A percentile compares a stretch with the other conserved stretches of the same genome.
phyloP scores from a whole-genome alignment of 2,888 invertebrate genomes.

The Disparrhopalites patrizii region DNA sequence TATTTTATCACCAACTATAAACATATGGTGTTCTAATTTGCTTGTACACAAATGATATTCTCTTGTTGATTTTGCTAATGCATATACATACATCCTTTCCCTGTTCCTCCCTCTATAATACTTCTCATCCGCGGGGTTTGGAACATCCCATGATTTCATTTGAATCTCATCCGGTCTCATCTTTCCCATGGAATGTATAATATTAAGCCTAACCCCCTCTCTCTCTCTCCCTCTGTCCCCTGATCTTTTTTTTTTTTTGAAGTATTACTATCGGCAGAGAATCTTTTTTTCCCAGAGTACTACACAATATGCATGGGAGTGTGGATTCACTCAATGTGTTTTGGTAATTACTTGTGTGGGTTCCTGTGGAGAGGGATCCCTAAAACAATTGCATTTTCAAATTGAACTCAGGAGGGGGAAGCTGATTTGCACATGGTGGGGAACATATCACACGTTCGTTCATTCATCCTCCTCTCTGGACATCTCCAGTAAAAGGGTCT shows the following conservation, averaged over 20 bases:
- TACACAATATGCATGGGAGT: no score
- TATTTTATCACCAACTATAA: constrained; percentile 1
- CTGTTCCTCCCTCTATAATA: no score
- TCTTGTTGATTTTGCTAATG: no score
- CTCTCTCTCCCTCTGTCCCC: background rate
- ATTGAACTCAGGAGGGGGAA: constrained; percentile 1
- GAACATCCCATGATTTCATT: constrained; percentile 17
- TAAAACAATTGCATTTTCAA: constrained; percentile 8
- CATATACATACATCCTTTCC: background rate
- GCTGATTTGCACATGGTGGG: constrained; percentile 8
- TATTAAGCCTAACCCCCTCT: background rate
- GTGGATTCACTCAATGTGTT: no score
- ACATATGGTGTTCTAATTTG: constrained; percentile 5
- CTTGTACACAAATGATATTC: background rate
- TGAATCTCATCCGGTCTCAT: constrained; percentile 14
- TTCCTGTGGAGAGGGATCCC: background rate
- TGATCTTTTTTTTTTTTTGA: background rate
- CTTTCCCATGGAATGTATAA: background rate
- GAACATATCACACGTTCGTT: background rate
- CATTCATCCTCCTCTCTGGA: background rate
- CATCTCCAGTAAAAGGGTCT: no score
- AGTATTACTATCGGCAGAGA: no score
- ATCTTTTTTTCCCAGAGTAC: background rate
- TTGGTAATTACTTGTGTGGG: background rate
- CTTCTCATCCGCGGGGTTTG: background rate